A percentile compares a stretch with the other conserved stretches of the same genome.
These are phyloP conservation scores for Zaprionus obscuricornis DNA, from an alignment of 2,888 invertebrate species.

Conservation along the genomic window DNA sequence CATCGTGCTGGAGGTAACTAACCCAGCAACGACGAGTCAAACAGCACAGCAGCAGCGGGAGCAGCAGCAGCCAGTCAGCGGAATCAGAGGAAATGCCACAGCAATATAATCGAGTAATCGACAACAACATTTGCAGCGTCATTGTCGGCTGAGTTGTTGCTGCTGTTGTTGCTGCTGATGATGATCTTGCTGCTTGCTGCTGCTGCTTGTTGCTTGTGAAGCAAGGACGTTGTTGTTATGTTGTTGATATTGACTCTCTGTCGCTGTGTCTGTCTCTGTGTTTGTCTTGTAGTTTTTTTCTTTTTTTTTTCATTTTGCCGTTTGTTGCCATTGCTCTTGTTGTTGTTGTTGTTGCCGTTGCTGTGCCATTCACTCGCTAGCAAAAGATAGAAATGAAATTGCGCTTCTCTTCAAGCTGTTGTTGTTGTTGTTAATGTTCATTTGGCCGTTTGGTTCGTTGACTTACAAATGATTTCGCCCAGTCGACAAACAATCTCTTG, in stretches of 20 bases:
- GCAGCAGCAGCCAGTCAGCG: slow-evolving; percentile 14
- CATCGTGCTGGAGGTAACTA: slow-evolving; percentile 83
- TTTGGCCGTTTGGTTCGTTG: slow-evolving; percentile 63
- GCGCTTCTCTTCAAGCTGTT: not conserved
- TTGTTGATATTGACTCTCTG: slow-evolving; percentile 35
- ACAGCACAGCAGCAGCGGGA: slow-evolving; percentile 37
- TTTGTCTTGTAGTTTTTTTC: slow-evolving; percentile 1
- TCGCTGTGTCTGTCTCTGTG: too few species aligned
- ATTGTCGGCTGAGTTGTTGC: slow-evolving; percentile 32
- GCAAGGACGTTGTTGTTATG: slow-evolving; percentile 8
- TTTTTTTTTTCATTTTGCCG: slow-evolving; percentile 9
- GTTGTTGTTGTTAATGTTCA: too few species aligned
- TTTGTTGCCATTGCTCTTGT: not conserved
- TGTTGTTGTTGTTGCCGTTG: slow-evolving; percentile 9
- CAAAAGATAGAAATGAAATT: not conserved
- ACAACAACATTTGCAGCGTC: slow-evolving; percentile 63
- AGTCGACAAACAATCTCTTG: slow-evolving; percentile 15
- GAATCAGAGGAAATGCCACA: slow-evolving; percentile 59
- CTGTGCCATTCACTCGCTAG: slow-evolving; percentile 56
- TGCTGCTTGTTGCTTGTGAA: too few species aligned
- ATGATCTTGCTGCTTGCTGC: slow-evolving; percentile 24
- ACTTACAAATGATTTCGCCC: slow-evolving; percentile 56
- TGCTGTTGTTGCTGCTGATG: slow-evolving; percentile 19
- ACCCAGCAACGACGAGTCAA: slow-evolving; percentile 72
- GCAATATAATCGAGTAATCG: slow-evolving; percentile 26